Evolutionary conservation across 2,113 vertebrate genomes (phyloP).

Genomic region (Vireo altiloquus): DNA sequence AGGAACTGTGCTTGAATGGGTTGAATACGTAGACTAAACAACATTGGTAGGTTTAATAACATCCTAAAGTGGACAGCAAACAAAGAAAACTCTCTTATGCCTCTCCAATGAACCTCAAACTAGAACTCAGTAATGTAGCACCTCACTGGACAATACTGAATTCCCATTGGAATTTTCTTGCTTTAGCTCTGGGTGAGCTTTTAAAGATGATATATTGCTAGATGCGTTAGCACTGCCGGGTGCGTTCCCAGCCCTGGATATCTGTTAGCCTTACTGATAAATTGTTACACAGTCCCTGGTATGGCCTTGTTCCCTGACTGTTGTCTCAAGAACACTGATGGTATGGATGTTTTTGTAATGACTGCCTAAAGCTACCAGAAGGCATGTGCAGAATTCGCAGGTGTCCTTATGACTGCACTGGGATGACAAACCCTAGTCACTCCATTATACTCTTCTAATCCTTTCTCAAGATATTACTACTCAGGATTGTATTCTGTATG

Average conservation of each 20-base stretch:
- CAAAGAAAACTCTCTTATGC: not conserved
- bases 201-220: not conserved
- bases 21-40: slow-evolving; percentile 3
- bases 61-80: not conserved
- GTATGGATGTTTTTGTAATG: not conserved
- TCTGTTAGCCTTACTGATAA: not conserved
- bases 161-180: not conserved
- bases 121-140: not conserved
- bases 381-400: not conserved
- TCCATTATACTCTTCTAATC: not conserved
- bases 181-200: not conserved
- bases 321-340: not conserved
- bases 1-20: not conserved
- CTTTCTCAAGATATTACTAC: not conserved
- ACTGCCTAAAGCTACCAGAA: not conserved
- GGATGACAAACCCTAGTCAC: not conserved
- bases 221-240: not conserved
- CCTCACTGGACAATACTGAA: not conserved
- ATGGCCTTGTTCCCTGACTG: not conserved
- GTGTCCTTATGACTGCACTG: not conserved
- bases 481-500: not conserved
- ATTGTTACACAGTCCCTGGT: not conserved
- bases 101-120: not conserved
- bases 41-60: not conserved
- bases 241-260: not conserved